These are phyloP conservation scores for Threskiornis aethiopicus DNA, from an alignment of 2,797 vertebrate species.

Conservation along the genomic window DNA sequence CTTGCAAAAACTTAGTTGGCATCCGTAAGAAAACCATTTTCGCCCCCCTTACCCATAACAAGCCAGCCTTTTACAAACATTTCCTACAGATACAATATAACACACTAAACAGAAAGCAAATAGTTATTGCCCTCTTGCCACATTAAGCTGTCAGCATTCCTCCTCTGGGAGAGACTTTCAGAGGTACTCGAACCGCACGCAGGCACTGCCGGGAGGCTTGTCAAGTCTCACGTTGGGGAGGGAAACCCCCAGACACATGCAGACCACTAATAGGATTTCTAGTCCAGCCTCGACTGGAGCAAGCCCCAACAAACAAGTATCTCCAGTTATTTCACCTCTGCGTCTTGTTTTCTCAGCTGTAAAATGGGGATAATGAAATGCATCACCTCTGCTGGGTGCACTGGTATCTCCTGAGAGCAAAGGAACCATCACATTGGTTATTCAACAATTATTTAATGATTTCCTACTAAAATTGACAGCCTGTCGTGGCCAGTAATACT, in stretches of 20 bases:
- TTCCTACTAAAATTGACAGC: not conserved
- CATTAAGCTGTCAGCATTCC: not conserved
- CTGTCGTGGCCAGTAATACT: not conserved
- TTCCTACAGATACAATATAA: not conserved
- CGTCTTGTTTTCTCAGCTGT: constrained; percentile 13
- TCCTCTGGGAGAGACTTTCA: not conserved
- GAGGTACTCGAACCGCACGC: not conserved
- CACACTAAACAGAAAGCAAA: not conserved
- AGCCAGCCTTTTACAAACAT: not conserved
- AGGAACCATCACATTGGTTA: not conserved
- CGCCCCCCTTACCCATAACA: not conserved
- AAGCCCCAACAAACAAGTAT: not conserved
- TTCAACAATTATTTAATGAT: not conserved
- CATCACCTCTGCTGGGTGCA: not conserved
- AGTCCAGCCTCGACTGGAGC: not conserved
- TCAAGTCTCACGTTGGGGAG: not conserved
- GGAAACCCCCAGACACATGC: not conserved
- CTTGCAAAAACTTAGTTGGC: not conserved
- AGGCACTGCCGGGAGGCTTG: not conserved
- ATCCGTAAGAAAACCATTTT: not conserved
- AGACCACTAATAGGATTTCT: not conserved
- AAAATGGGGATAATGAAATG: not conserved
- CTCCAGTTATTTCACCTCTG: not conserved
- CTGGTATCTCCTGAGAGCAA: not conserved
- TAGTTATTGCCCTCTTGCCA: not conserved